Conservation (phyloP, 2,797 vertebrate genomes). For the Anas georgica region DNA sequence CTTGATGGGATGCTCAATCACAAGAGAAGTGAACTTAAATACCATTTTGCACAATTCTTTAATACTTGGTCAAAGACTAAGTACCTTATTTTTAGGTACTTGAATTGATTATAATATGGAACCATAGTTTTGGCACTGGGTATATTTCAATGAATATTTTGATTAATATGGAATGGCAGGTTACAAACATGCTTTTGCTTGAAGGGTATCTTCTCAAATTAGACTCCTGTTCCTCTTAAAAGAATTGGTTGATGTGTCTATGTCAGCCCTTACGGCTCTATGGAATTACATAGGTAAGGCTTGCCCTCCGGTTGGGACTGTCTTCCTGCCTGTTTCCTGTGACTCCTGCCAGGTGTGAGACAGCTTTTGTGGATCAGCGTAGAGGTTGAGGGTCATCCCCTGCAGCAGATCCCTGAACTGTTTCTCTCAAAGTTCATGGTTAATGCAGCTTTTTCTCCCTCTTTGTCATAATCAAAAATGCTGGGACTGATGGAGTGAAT, state of each 20-base stretch:
- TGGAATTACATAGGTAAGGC: rapidly evolving
- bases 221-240: not conserved
- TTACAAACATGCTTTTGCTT: not conserved
- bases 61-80: rapidly evolving
- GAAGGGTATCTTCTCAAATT: not conserved
- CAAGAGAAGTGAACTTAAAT: not conserved
- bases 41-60: rapidly evolving
- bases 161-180: not conserved
- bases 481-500: not conserved
- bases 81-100: not conserved
- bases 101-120: not conserved
- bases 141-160: not conserved
- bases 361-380: not conserved
- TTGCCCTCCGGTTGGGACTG: not conserved
- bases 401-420: not conserved
- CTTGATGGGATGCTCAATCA: not conserved
- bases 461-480: not conserved
- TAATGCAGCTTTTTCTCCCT: not conserved
- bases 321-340: not conserved
- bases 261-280: not conserved
- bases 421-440: not conserved
- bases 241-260: rapidly evolving
- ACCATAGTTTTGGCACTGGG: not conserved
- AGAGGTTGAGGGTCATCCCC: rapidly evolving
- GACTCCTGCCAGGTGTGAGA: not conserved